phyloP scores from a whole-genome alignment of 2,888 invertebrate species.

The Meta bourneti region DNA sequence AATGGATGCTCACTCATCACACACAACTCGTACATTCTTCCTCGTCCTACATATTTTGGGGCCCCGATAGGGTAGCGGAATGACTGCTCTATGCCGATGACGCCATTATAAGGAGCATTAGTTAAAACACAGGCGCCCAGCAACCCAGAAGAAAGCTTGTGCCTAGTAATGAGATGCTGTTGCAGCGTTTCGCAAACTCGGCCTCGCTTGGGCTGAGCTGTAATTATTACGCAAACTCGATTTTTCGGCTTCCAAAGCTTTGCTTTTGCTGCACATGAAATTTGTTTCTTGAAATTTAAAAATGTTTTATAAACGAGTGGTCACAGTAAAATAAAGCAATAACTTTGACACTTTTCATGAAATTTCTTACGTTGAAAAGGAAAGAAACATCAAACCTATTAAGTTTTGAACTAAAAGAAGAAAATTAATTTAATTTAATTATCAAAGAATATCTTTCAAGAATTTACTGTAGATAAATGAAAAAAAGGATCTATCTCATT shows the following conservation, averaged over 20 bases:
- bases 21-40: slow-evolving; percentile 73
- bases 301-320: no score
- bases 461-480: no score
- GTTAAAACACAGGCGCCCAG: slow-evolving; percentile 63
- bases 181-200: slow-evolving; percentile 14
- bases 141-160: slow-evolving; percentile 41
- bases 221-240: slow-evolving; percentile 21
- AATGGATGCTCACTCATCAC: slow-evolving; percentile 72
- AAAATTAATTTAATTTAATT: no score
- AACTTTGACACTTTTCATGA: no score
- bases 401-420: no score
- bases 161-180: slow-evolving; percentile 51
- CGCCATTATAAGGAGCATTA: slow-evolving; percentile 71
- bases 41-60: slow-evolving; percentile 73
- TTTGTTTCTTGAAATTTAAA: no score
- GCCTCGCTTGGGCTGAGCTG: slow-evolving; percentile 20
- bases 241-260: background rate
- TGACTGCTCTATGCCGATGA: slow-evolving; percentile 72
- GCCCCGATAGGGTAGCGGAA: slow-evolving; percentile 62
- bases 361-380: no score
- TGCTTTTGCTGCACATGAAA: no score
- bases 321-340: no score
- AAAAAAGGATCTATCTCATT: no score
- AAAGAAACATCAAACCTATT: no score
- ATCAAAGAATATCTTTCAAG: no score